Base-by-base conservation (phyloP, 2,888 invertebrate genomes). In the Leucozona laternaria region DNA sequence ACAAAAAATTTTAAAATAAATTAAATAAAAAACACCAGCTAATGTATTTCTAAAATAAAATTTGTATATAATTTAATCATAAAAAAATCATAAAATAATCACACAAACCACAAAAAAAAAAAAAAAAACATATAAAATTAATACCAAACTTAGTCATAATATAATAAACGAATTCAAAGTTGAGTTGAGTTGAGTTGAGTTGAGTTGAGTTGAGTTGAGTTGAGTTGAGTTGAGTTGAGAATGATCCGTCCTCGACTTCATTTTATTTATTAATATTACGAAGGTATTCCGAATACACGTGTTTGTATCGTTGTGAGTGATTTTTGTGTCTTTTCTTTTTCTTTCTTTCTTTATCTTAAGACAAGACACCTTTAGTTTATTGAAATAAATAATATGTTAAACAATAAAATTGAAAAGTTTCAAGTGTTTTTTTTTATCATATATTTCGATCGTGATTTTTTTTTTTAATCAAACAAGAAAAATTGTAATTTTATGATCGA, bases 31-130 rank as follows among this genome's bases (percentile, higher is more conserved):
- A 31, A 77, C 80, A 73, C 60, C 17, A 45, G 79, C 66, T 84
- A 79, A 84, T 84, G 84, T 79, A 58, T 79, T 79, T 84, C 4
- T 45, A 62, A 83, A 83, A 83, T 72, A 80, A 80, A 79, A 85
- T 58, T 58, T 58, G 50, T 62, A 77, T 85, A 80, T 72, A 50
- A 25, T 22, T 53, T 81, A 81, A 85, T 85, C 85, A 80, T 80
- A 80, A 80, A 85, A 85, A 77, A 76, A 85, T 84, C 79, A 72
- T 55, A 40, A 70, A 31, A 55, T 13, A 13, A 48, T 48, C 48
- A 20, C 4, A 48, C 4, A 25, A n/a, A n/a, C n/a, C n/a, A n/a
- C n/a, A n/a, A n/a, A n/a, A n/a, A n/a, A n/a, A n/a, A 13, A 57
- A 31, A 57, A 31, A 8, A 60, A 31, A 60, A 76, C 70, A 50